Percentiles rank a stretch among this genome's conserved stretches.
Evolutionary conservation across 2,113 vertebrate genomes (phyloP).

Genomic region (Panurus biarmicus): DNA sequence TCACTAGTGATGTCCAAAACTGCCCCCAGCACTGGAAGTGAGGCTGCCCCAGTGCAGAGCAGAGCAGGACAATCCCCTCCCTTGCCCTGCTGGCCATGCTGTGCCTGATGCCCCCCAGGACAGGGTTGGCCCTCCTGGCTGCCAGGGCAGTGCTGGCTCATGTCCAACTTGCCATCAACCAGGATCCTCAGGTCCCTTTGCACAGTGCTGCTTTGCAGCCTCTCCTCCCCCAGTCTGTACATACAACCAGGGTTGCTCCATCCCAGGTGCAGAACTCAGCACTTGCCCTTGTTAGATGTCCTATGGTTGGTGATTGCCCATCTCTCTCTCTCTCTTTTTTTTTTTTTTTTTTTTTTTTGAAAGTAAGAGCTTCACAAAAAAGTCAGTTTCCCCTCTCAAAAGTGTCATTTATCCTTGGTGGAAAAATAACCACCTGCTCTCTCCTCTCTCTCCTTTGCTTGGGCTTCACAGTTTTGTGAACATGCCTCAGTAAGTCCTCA

Average conservation of each 20-base stretch:
- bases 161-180: accelerated
- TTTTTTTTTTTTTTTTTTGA: background rate
- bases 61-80: background rate
- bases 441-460: background rate
- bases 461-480: background rate
- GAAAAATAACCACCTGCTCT: background rate
- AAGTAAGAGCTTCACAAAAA: background rate
- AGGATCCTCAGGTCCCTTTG: background rate
- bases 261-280: background rate
- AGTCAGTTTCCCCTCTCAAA: accelerated
- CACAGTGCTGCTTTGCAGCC: background rate
- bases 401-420: background rate
- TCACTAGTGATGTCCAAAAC: background rate
- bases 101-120: background rate
- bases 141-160: background rate
- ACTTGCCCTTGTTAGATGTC: background rate
- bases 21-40: background rate
- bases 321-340: background rate
- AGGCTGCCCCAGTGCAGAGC: background rate
- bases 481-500: background rate
- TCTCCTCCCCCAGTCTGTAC: accelerated
- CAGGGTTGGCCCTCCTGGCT: background rate
- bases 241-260: accelerated
- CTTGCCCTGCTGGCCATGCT: background rate
- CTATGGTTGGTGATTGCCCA: background rate